A percentile compares a stretch with the other conserved stretches of the same genome.
phyloP scores from a whole-genome alignment of 1,140 invertebrate genomes.

The Drosophila bocki region DNA sequence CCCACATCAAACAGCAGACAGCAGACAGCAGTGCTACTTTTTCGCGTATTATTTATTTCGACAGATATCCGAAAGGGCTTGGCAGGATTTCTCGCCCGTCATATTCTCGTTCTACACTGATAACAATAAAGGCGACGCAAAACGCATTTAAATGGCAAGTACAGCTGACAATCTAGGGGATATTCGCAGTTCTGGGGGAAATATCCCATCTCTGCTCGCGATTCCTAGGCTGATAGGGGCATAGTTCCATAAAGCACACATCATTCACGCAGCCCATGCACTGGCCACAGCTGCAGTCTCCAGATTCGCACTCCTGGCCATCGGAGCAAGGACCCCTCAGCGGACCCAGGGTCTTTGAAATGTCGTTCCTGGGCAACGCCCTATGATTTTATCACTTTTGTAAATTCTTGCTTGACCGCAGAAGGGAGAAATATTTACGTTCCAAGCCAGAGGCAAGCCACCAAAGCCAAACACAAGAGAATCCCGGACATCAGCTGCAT shows the following conservation, averaged over 20 bases:
- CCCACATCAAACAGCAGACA: conserved; percentile 13
- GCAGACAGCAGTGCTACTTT: conserved; percentile 23
- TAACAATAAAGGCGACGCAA: conserved; percentile 60
- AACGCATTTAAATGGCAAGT: conserved; percentile 19
- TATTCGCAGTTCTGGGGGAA: not conserved
- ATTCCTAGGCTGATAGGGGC: not conserved
- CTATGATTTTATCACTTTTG: not conserved
- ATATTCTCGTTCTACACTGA: conserved; percentile 50
- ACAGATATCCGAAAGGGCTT: conserved; percentile 42
- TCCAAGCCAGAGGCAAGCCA: not conserved
- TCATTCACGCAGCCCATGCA: conserved; percentile 7
- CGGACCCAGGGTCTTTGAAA: not conserved
- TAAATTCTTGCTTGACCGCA: not conserved
- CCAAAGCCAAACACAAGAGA: not conserved
- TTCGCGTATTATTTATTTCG: conserved; percentile 66
- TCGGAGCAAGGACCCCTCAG: not conserved
- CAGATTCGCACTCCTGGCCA: not conserved
- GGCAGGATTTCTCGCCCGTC: conserved; percentile 36
- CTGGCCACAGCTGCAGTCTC: conserved; percentile 4
- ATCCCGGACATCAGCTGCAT: conserved; percentile 2
- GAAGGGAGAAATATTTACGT: not conserved
- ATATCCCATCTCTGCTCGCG: not conserved
- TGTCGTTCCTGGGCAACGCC: not conserved
- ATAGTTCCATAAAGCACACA: conserved; percentile 5
- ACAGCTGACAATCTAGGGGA: not conserved